phyloP scores from a whole-genome alignment of 2,888 invertebrate genomes.

The Macrosoma leucophasiata region DNA sequence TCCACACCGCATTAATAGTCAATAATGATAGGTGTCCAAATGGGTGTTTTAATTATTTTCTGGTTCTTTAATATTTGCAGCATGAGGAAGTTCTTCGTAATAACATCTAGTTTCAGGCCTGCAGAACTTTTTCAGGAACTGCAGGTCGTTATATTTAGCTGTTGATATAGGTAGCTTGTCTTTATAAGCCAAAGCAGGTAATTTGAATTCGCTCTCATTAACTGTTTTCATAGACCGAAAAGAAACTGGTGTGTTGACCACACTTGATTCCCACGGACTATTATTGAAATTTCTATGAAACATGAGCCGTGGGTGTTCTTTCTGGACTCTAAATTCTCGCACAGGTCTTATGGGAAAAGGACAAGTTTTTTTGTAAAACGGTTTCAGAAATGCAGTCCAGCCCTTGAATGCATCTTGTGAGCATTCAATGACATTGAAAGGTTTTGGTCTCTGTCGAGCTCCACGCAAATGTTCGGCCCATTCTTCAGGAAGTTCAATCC shows the following conservation, averaged over 20 bases:
- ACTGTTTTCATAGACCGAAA: conserved; percentile 15
- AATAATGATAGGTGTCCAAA: conserved; percentile 1
- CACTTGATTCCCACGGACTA: conserved; percentile 17
- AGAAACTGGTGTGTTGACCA: conserved; percentile 16
- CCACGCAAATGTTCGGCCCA: conserved; percentile 11
- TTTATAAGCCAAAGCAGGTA: conserved; percentile 15
- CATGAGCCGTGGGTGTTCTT: conserved; percentile 16
- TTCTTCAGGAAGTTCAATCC: conserved; percentile 15
- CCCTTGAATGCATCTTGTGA: conserved; percentile 12
- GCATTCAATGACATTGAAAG: conserved; percentile 7
- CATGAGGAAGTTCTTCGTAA: conserved; percentile 1
- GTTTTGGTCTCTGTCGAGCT: conserved; percentile 13
- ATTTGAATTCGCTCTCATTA: conserved; percentile 13
- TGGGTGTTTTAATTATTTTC: conserved; percentile 1
- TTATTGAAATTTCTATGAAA: conserved; percentile 17
- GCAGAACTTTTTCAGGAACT: conserved; percentile 15
- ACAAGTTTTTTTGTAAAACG: conserved; percentile 13
- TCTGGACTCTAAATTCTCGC: conserved; percentile 14
- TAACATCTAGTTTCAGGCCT: conserved; percentile 5
- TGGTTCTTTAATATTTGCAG: conserved; percentile 3
- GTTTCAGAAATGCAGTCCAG: conserved; percentile 18
- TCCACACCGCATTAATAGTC: conserved; percentile 3
- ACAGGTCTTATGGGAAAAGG: conserved; percentile 13
- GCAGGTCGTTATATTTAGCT: conserved; percentile 18
- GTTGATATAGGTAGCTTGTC: conserved; percentile 16